Base-by-base conservation (phyloP, 2,113 vertebrate species). In the Xiphophorus couchianus region DNA sequence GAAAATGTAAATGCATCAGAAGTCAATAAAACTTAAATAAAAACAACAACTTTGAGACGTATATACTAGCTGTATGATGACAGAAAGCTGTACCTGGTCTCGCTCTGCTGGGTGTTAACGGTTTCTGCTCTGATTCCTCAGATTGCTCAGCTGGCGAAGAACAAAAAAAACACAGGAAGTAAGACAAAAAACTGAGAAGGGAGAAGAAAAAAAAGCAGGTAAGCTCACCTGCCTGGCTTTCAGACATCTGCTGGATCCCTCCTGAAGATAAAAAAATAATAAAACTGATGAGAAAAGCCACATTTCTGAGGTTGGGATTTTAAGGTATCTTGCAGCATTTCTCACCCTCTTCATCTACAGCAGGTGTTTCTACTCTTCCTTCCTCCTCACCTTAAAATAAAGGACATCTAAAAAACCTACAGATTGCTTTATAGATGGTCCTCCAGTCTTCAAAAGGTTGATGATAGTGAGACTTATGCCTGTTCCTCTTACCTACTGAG, bases 31-130 rank as follows among this genome's bases (percentile, higher is more conserved):
- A 19, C 17, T 48, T 48, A 19, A 14, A 44, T 44, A 3, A 13
- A 42, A 37, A 42, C 15, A 42, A 14, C 19, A 4, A 48, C 17
- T 48, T 48, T 48, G 17, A 19, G 17, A 19, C 17, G 0, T 19
- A 48, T 6, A 19, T 12, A 4, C 4, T 1, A 64, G 33, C 3
- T 33, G 22, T 0, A 44, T 31, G 22, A 60, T 4, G 12, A 28
- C 10, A 65, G 19, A 62, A 25, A 35, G 25, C 19, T 33, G 8
- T 64, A 86, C 88, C 84, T 69, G 88, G 81, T 72, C 63, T 22
- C 10, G 61, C 30, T 29, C 8, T 51, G 27, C 54, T 65, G 0
- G 51, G n/a, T 0, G 63, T 73, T 1, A 12, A 48, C 0, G 65
- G 25, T 9, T 69, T 62, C 31, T 37, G 30, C 15, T 79, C 48